These are phyloP conservation scores for Narcine bancroftii DNA, from an alignment of 2,113 vertebrate genomes.

Conservation along the genomic window DNA sequence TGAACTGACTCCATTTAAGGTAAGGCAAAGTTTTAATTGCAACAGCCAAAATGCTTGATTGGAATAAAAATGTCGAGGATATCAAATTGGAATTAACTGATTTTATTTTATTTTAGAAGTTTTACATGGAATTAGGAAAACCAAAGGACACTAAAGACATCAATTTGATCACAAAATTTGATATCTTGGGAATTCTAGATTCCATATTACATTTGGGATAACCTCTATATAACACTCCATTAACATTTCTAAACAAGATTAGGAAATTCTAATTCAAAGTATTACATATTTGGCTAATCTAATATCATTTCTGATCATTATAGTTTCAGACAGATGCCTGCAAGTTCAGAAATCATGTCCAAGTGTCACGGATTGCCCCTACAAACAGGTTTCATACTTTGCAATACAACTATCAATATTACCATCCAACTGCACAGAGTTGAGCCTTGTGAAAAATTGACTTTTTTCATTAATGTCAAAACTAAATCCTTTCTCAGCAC, in stretches of 20 bases:
- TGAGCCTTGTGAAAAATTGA: not conserved
- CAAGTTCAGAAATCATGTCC: not conserved
- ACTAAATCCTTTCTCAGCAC: not conserved
- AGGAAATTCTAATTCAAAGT: not conserved
- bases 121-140: constrained; percentile 23
- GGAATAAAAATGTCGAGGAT: constrained; percentile 12
- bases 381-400: constrained; percentile 18
- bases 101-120: constrained; percentile 26
- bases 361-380: not conserved
- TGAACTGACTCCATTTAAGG: not conserved
- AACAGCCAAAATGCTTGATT: not conserved
- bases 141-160: not conserved
- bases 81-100: constrained; percentile 23
- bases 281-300: not conserved
- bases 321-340: not conserved
- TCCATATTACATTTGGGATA: not conserved
- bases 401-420: not conserved
- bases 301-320: not conserved
- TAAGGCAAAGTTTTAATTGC: not conserved
- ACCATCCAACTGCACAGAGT: not conserved
- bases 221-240: not conserved
- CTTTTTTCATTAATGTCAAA: not conserved
- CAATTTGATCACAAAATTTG: constrained; percentile 12
- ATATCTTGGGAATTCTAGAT: not conserved
- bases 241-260: not conserved